Conservation (phyloP, 2,113 vertebrate genomes). For the Excalfactoria chinensis region DNA sequence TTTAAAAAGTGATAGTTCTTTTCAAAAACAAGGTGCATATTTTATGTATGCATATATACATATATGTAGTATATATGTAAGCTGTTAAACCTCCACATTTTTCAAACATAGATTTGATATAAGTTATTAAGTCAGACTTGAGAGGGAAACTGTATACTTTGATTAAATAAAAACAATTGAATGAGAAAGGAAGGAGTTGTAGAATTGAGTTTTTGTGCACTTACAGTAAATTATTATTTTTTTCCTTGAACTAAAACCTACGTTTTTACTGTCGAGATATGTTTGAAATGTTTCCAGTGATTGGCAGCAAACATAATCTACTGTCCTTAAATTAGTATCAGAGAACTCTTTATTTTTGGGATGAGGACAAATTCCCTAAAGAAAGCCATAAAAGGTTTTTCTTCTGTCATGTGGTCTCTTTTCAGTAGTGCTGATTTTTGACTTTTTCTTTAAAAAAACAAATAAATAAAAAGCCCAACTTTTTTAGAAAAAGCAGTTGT, state of each 20-base stretch:
- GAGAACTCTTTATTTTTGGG: neutral
- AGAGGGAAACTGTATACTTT: neutral
- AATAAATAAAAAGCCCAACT: no score
- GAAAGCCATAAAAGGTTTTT: neutral
- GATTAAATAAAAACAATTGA: neutral
- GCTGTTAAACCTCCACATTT: neutral
- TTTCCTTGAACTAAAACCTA: neutral
- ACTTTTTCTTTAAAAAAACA: neutral
- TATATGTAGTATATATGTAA: neutral
- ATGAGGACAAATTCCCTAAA: neutral
- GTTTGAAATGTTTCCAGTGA: neutral
- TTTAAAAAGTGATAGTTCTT: neutral
- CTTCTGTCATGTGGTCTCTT: accelerated
- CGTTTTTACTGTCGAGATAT: neutral
- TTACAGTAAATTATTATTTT: neutral
- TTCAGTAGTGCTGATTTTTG: neutral
- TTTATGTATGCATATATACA: neutral
- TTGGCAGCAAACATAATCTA: neutral
- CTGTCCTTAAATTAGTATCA: neutral
- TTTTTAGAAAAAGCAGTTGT: neutral
- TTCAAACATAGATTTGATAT: neutral
- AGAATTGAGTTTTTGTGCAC: neutral
- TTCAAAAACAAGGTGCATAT: neutral
- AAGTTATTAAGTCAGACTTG: neutral
- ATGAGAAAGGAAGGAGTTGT: neutral